Evolutionary conservation across 2,797 vertebrate genomes (phyloP), one percentile per base, ranked within the genome.

Genomic region (Periparus ater): DNA sequence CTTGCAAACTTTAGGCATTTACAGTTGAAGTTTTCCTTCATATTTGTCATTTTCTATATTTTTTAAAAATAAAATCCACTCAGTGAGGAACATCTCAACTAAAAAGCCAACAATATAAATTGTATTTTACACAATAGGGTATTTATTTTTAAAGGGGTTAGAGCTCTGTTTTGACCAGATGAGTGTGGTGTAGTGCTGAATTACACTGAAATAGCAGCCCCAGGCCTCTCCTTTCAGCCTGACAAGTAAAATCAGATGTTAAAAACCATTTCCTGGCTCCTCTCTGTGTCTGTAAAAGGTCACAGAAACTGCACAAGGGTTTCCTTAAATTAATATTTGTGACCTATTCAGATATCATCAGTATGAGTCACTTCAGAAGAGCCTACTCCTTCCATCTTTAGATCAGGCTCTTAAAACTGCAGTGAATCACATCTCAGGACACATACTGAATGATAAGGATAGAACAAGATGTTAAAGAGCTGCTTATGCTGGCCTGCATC

Each of bases 241-340:
- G 34, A 65, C 66, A 44, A 73, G 20, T 17, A 63, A 63, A 91
- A 84, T 36, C 1, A 1, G 44, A 40, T 78, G 71, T 81, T 55
- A 51, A 45, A 51, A 57, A n/a, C 11, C 3, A 34, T 17, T 66
- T 21, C 8, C 21, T n/a, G 1, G 4, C 22, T n/a, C 32, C 0
- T 2, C 47, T 65, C 25, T 3, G 0, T 27, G 32, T 57, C 62
- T 61, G 11, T 42, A 38, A 81, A 93, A 93, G 66, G 86, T 85
- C 22, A 3, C 38, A 16, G 54, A 40, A 22, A 32, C 60, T 21
- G 40, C 40, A 40, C 5, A 26, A 62, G 42, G 54, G 8, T 48
- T 77, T 77, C 57, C 53, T 48, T 73, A 77, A 88, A 55, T 71
- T 74, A 60, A 36, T 60, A 9, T 13, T 17, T 60, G 22, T 83